Conservation (phyloP, 2,113 vertebrate species). For the Campylomormyrus tamandua region DNA sequence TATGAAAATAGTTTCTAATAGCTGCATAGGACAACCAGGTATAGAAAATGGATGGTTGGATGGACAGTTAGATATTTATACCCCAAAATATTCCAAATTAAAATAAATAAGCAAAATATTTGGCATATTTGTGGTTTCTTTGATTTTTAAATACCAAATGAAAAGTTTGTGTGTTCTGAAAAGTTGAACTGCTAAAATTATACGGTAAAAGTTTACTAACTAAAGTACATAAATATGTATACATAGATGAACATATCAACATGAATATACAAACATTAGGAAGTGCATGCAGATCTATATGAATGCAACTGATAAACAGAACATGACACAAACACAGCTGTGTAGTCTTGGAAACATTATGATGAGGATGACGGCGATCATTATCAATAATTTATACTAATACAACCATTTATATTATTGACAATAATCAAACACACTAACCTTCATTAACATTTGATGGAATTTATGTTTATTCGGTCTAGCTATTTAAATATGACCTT, state of each 20-base stretch:
- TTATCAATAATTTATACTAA: not conserved
- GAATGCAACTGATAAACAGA: not conserved
- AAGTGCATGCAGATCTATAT: not conserved
- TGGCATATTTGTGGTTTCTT: not conserved
- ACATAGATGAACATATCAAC: not conserved
- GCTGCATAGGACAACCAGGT: not conserved
- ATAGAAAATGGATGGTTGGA: not conserved
- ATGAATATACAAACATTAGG: not conserved
- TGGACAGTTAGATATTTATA: not conserved
- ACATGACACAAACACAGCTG: not conserved
- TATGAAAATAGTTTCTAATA: not conserved
- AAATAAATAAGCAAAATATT: not conserved
- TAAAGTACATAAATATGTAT: not conserved
- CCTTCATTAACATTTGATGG: not conserved
- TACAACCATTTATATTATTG: not conserved
- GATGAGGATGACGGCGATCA: not conserved
- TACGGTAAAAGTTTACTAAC: not conserved
- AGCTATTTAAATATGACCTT: not conserved
- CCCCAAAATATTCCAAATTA: not conserved
- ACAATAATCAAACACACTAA: not conserved
- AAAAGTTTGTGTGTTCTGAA: not conserved
- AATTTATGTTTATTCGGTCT: not conserved
- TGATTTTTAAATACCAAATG: not conserved
- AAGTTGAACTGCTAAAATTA: not conserved
- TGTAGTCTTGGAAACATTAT: not conserved